These are phyloP conservation scores for Liodrosophila aerea DNA, from an alignment of 2,888 invertebrate species.

Conservation along the genomic window DNA sequence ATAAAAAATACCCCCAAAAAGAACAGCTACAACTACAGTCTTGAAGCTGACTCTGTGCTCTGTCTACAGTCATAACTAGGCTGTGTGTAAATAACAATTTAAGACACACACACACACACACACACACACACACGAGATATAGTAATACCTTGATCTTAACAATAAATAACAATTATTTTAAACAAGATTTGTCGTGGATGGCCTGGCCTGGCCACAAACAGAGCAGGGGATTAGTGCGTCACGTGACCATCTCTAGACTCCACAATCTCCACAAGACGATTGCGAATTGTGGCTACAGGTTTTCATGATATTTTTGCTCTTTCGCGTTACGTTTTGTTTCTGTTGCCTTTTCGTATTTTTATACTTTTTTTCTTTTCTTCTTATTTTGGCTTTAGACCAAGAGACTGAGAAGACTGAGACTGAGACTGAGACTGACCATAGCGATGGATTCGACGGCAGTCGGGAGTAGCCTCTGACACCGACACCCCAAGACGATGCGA, in stretches of 20 bases:
- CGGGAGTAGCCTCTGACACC: conserved; percentile 71
- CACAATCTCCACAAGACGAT: conserved; percentile 19
- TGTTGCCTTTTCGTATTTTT: conserved; percentile 2
- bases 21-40: too few species aligned
- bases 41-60: too few species aligned
- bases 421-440: conserved; percentile 46
- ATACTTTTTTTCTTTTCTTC: conserved; percentile 20
- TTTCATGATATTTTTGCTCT: conserved; percentile 35
- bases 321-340: conserved; percentile 20
- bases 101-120: conserved; percentile 9
- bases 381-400: conserved; percentile 30
- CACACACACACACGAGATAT: conserved; percentile 10
- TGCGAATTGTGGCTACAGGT: conserved; percentile 65
- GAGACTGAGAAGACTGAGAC: conserved; percentile 3
- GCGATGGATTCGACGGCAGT: conserved; percentile 52
- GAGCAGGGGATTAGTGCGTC: conserved; percentile 45
- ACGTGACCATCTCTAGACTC: conserved; percentile 67
- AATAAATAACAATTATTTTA: conserved; percentile 54
- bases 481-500: conserved; percentile 63
- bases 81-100: conserved; percentile 46
- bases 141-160: conserved; percentile 19
- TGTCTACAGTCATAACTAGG: not conserved
- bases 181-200: conserved; percentile 34
- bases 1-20: too few species aligned
- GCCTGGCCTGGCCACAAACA: not conserved